Conservation (phyloP, 2,797 vertebrate genomes). For the Oryzias sinensis region DNA sequence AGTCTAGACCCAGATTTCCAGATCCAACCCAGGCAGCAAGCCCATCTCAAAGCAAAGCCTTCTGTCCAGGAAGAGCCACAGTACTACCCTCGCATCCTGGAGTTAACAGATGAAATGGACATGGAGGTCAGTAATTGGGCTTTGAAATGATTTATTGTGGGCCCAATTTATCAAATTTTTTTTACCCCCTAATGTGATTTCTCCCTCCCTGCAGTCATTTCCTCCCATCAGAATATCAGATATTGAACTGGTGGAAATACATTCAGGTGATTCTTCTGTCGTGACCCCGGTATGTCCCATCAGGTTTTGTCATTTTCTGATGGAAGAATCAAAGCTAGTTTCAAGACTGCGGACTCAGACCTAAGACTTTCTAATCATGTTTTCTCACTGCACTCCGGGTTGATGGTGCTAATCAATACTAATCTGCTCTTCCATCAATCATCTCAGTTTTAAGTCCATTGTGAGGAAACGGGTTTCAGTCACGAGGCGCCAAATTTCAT, state of each 20-base stretch:
- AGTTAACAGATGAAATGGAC: constrained; percentile 14
- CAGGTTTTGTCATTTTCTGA: background rate
- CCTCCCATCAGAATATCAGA: constrained; percentile 11
- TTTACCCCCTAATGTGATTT: background rate
- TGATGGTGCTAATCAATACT: background rate
- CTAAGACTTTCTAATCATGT: background rate
- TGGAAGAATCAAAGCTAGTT: background rate
- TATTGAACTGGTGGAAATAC: constrained; percentile 19
- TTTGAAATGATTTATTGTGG: background rate
- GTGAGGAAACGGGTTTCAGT: background rate
- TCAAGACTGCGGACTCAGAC: background rate
- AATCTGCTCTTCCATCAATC: background rate
- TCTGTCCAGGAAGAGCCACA: background rate
- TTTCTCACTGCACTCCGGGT: background rate
- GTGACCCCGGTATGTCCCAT: constrained; percentile 1
- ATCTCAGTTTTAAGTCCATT: background rate
- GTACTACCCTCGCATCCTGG: background rate
- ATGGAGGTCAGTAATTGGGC: constrained; percentile 49
- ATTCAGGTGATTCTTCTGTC: constrained; percentile 11
- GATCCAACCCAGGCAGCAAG: background rate
- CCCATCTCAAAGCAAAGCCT: background rate
- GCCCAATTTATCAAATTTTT: background rate
- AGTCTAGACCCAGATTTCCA: constrained; percentile 12
- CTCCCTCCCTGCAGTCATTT: constrained; percentile 42
- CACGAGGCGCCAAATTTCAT: background rate